phyloP scores from a whole-genome alignment of 2,888 invertebrate species.

The Keiferia lycopersicella region DNA sequence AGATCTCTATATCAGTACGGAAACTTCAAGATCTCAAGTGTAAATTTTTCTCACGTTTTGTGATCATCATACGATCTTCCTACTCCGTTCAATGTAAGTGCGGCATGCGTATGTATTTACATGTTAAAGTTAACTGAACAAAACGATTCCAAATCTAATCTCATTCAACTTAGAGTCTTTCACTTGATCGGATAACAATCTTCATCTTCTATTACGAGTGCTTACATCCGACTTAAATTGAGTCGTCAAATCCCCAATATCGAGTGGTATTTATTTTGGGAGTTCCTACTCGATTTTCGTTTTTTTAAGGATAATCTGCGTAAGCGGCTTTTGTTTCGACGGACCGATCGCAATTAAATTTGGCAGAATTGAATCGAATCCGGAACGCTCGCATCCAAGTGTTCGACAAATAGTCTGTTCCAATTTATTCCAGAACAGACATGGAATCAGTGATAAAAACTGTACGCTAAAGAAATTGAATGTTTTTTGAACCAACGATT shows the following conservation, averaged over 20 bases:
- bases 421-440: conserved; percentile 61
- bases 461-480: too few relatives aligned
- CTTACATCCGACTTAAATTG: neutral
- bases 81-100: neutral
- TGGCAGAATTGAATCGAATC: conserved; percentile 72
- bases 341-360: conserved; percentile 77
- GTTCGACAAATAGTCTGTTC: conserved; percentile 74
- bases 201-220: conserved; percentile 3
- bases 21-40: too few relatives aligned
- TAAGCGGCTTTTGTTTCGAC: conserved; percentile 65
- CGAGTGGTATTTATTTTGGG: conserved; percentile 7
- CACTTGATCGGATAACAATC: conserved; percentile 2
- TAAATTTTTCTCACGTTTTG: too few relatives aligned
- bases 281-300: conserved; percentile 21
- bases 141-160: conserved; percentile 1
- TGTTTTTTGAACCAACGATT: too few relatives aligned
- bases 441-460: conserved; percentile 6
- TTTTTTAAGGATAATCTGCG: conserved; percentile 55
- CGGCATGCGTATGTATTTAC: too few relatives aligned
- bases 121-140: neutral
- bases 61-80: too few relatives aligned
- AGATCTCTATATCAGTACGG: too few relatives aligned
- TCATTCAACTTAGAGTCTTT: neutral
- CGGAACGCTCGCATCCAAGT: conserved; percentile 64
- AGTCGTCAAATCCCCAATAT: conserved; percentile 13